These are phyloP conservation scores for Aplochiton taeniatus DNA, from an alignment of 2,797 vertebrate species.

Conservation along the genomic window DNA sequence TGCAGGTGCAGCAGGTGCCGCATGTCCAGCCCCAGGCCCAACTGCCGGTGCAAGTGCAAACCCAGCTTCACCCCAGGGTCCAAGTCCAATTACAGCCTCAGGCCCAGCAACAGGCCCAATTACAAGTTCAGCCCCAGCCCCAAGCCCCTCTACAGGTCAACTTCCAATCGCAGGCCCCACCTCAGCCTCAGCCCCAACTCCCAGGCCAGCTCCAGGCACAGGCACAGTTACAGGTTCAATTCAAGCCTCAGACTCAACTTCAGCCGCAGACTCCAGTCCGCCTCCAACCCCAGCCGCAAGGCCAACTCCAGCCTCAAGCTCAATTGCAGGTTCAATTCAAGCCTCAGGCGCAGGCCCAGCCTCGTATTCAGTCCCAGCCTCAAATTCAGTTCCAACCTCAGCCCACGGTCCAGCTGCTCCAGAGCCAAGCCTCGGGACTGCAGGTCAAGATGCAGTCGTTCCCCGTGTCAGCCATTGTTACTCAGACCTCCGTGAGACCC, in stretches of 20 bases:
- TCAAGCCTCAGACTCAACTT: conserved; percentile 46
- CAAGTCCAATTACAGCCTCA: conserved; percentile 50
- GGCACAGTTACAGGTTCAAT: conserved; percentile 25
- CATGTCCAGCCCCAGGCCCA: conserved; percentile 53
- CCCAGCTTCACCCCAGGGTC: conserved; percentile 43
- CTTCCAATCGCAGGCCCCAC: no score
- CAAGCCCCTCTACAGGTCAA: conserved; percentile 23
- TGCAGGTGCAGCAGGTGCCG: not conserved
- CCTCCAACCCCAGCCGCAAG: conserved; percentile 51
- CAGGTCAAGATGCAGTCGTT: no score
- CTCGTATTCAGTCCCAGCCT: conserved; percentile 35
- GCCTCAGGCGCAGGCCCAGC: conserved; percentile 68
- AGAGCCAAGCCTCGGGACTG: no score
- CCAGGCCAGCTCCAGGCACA: conserved; percentile 19
- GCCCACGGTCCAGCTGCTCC: no score
- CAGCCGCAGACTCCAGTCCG: conserved; percentile 21
- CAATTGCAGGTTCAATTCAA: conserved; percentile 43
- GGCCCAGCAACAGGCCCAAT: conserved; percentile 51
- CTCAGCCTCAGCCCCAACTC: conserved; percentile 34
- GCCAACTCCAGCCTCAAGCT: not conserved
- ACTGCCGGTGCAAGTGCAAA: conserved; percentile 57
- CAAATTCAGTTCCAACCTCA: no score
- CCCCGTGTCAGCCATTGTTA: no score
- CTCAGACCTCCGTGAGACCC: not conserved
- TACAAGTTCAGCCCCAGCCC: conserved; percentile 39